phyloP scores from a whole-genome alignment of 1,140 invertebrate genomes.

The Liolophura sinensis region DNA sequence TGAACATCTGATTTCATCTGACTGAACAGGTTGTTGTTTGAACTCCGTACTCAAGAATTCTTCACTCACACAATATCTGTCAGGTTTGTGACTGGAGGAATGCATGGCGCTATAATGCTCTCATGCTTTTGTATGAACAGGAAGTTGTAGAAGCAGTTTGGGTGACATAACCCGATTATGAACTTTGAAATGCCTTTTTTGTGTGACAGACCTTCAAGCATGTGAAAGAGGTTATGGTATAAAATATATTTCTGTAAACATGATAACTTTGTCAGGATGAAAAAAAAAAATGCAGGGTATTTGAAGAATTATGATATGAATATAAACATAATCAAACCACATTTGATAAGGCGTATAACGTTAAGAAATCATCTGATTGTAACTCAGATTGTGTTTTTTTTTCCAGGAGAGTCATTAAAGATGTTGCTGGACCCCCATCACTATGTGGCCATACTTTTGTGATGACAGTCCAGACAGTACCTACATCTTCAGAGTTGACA shows the following conservation, averaged over 20 bases:
- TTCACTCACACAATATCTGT: not conserved
- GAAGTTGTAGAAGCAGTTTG: too few relatives aligned
- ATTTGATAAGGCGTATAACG: not conserved
- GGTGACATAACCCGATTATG: too few relatives aligned
- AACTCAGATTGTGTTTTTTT: constrained; percentile 12
- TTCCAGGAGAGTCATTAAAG: constrained; percentile 57
- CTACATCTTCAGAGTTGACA: too few relatives aligned
- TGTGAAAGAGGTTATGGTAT: too few relatives aligned
- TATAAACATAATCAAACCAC: not conserved
- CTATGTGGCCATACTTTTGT: constrained; percentile 52
- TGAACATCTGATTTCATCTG: not conserved
- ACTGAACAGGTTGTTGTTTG: not conserved
- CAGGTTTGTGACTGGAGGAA: too few relatives aligned
- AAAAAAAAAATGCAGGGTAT: not conserved
- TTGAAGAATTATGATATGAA: too few relatives aligned
- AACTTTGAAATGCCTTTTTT: too few relatives aligned
- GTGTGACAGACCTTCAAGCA: too few relatives aligned
- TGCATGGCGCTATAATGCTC: too few relatives aligned
- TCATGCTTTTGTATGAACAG: too few relatives aligned
- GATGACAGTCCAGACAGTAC: not conserved
- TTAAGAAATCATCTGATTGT: not conserved
- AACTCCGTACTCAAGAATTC: not conserved
- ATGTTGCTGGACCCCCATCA: constrained; percentile 57
- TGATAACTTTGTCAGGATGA: not conserved
- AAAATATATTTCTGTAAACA: too few relatives aligned